Base-by-base conservation (phyloP, 2,797 vertebrate species). In the Smutsia gigantea region DNA sequence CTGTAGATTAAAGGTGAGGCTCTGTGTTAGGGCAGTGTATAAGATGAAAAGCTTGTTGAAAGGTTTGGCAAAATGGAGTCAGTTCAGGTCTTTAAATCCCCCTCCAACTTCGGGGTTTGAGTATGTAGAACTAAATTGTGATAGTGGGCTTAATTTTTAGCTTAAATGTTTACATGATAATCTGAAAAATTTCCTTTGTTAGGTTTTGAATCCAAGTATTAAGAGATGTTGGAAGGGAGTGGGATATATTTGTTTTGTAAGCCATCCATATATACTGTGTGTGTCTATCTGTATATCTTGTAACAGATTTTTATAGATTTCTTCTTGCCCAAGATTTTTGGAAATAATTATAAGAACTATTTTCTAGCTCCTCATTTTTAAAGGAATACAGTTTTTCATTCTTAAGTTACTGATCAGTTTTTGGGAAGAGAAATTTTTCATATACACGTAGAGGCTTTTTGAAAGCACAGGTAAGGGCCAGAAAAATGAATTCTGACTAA, bases 1-100 rank as follows among this genome's bases (percentile, higher is more conserved):
- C 51, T 95, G 49, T 96, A 94, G 81, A 72, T 72, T 53, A 98
- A 95, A 96, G 86, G 69, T 96, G 78, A 92, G 53, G 37, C 83
- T 51, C 7, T 97, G 72, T 63, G 3, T 84, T 89, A 82, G 49
- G 42, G 61, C 23, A 34, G 6, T 88, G 21, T 68, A 18, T 78
- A 37, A 23, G 94, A 94, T 96, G 71, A 93, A 97, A 85, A 79
- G n/a, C 27, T 10, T 69, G n/a, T 88, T 94, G 87, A 94, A 88
- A 92, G 74, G 15, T 68, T n/a, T 87, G 86, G 59, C 0, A 0
- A 88, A 82, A 25, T 94, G 55, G 49, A 87, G 69, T 46, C 90
- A 69, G 11, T 90, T 66, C 0, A 93, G 31, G 23, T 66, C 25
- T 97, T 97, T 96, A 39, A 92, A 84, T 94, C 69, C 15, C 37